Evolutionary conservation across 1,140 invertebrate genomes (phyloP).

Genomic region (Matsumurasca onukii): DNA sequence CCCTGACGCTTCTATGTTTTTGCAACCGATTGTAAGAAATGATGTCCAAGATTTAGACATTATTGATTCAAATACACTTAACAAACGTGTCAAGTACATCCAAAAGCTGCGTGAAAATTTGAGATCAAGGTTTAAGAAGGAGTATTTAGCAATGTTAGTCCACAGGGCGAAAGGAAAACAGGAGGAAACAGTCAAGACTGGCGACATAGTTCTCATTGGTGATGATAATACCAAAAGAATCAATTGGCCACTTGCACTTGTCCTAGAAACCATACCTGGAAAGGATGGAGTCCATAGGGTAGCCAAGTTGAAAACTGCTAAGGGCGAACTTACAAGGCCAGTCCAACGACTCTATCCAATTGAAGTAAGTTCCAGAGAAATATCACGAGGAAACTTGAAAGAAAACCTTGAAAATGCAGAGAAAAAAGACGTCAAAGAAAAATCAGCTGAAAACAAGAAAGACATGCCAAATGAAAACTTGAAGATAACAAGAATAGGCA

Average conservation of each 20-base stretch:
- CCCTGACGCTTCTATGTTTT: too few relatives aligned
- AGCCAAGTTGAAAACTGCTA: too few relatives aligned
- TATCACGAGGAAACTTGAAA: too few relatives aligned
- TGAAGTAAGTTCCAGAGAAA: too few relatives aligned
- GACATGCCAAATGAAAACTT: too few relatives aligned
- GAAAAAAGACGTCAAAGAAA: too few relatives aligned
- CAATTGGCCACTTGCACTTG: constrained; percentile 42
- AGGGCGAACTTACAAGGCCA: too few relatives aligned
- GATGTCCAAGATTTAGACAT: constrained; percentile 31
- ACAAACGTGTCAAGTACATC: background rate
- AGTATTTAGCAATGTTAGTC: constrained; percentile 8
- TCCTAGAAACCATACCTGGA: constrained; percentile 40
- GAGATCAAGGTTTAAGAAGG: background rate
- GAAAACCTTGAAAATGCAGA: too few relatives aligned
- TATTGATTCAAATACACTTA: background rate
- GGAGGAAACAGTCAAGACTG: background rate
- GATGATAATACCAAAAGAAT: constrained; percentile 39
- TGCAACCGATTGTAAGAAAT: too few relatives aligned
- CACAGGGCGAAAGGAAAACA: background rate
- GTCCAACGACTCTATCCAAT: too few relatives aligned
- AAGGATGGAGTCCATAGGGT: constrained; percentile 38
- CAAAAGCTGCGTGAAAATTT: constrained; percentile 7
- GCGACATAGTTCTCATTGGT: constrained; percentile 40
- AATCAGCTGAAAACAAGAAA: too few relatives aligned
- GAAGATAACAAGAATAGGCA: too few relatives aligned